phyloP scores from a whole-genome alignment of 1,140 invertebrate genomes.

The Elymnias hypermnestra region DNA sequence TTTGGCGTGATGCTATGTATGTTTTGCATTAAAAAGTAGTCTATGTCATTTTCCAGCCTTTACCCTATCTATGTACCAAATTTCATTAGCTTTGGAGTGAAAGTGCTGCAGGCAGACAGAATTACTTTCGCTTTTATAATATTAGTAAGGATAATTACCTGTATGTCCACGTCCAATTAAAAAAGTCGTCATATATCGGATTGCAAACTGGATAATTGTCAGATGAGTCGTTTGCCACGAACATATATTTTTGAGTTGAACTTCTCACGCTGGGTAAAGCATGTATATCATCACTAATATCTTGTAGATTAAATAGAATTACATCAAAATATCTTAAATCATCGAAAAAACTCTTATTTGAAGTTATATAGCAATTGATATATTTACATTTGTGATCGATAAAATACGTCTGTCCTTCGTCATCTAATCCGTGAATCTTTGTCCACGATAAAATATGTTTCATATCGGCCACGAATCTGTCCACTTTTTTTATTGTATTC shows the following conservation, averaged over 20 bases:
- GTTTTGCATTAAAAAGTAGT: too few relatives aligned
- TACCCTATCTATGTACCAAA: too few relatives aligned
- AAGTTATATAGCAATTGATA: conserved; percentile 51
- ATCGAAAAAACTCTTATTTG: conserved; percentile 38
- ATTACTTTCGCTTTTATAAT: too few relatives aligned
- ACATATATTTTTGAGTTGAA: conserved; percentile 67
- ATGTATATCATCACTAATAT: conserved; percentile 20
- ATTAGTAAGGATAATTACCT: too few relatives aligned
- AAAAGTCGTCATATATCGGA: conserved; percentile 50
- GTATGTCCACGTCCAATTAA: conserved; percentile 83
- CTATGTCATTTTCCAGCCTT: too few relatives aligned
- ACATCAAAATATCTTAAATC: conserved; percentile 59
- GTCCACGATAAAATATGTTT: conserved; percentile 49
- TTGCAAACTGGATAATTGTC: conserved; percentile 55
- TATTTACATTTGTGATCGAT: conserved; percentile 31
- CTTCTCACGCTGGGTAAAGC: conserved; percentile 33
- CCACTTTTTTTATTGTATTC: conserved; percentile 25
- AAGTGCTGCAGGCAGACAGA: too few relatives aligned
- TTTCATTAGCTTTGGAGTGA: too few relatives aligned
- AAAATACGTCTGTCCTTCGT: conserved; percentile 40
- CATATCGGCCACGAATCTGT: conserved; percentile 35
- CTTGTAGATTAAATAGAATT: conserved; percentile 54
- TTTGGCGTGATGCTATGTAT: too few relatives aligned
- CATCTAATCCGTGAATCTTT: conserved; percentile 21
- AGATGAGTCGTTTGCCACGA: conserved; percentile 55